Base-by-base conservation (phyloP, 2,113 vertebrate genomes). In the Ctenodactylus gundi region DNA sequence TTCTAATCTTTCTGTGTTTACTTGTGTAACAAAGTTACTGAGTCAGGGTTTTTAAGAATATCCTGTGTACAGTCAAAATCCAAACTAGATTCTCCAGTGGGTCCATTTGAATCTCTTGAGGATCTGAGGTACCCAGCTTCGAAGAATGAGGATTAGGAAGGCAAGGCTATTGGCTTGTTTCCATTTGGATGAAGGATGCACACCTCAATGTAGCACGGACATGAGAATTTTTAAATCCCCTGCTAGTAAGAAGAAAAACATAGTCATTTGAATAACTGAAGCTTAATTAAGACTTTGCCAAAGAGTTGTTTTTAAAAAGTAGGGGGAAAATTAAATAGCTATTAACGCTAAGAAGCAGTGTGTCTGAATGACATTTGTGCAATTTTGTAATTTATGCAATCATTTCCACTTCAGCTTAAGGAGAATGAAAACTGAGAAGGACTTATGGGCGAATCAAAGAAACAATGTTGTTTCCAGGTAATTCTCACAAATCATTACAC, bases 231-330 rank as follows among this genome's bases (percentile, higher is more conserved):
- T 77, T 53, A 85, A 90, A 85, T 44, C 5, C 9, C 1, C 23
- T 36, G 3, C 41, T 70, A 84, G 76, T 46, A 75, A 67, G 31
- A 51, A 4, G 15, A 23, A 88, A 86, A 78, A 41, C 0, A 77
- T 21, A 75, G 53, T 53, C 58, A 72, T 49, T 88, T 76, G n/a
- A 76, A 85, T 34, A 87, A 84, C 72, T 76, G 49, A 92, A 51
- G 41, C 44, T 85, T 94, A 76, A 85, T 53, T 78, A 95, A 90
- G 55, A 36, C 23, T n/a, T 76, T 72, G 60, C 31, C 36, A 64
- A 95, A 76, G 13, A 84, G 39, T 31, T 81, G 20, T 68, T 85
- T 14, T 67, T 75, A 46, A 85, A 82, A 65, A 73, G 31, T n/a
- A 51, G 7, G 51, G 46, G 21, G 60, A 90, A 86, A 91, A 93